These are phyloP conservation scores for Anorthoa munda DNA, from an alignment of 2,888 invertebrate genomes.

Conservation along the genomic window DNA sequence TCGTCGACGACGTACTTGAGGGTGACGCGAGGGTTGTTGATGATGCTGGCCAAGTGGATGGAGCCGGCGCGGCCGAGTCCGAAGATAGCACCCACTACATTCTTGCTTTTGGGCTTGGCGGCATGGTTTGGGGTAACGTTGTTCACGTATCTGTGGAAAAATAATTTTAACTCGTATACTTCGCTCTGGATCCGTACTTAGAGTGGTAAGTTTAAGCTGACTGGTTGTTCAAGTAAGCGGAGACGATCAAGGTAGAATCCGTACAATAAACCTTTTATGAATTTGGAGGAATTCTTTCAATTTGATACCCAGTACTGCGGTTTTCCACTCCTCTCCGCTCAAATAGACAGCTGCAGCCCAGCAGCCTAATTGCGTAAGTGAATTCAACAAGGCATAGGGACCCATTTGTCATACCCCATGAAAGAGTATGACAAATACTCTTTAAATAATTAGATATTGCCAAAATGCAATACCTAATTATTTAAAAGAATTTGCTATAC, in stretches of 20 bases:
- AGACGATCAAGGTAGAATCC: neutral
- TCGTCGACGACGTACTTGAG: slow-evolving; percentile 91
- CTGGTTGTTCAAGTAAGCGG: neutral
- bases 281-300: too few species aligned
- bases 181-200: neutral
- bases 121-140: slow-evolving; percentile 78
- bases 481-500: too few species aligned
- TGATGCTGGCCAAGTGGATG: slow-evolving; percentile 90
- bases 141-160: slow-evolving; percentile 80
- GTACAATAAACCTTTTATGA: neutral
- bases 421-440: too few species aligned
- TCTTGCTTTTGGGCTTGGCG: slow-evolving; percentile 66
- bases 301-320: neutral
- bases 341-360: neutral
- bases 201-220: neutral
- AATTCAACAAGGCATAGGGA: too few species aligned
- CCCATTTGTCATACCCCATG: too few species aligned
- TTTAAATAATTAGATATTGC: too few species aligned
- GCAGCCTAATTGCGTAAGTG: too few species aligned
- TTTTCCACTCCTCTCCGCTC: neutral
- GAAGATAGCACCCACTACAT: slow-evolving; percentile 89
- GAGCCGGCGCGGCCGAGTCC: slow-evolving; percentile 92
- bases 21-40: slow-evolving; percentile 85
- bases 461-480: too few species aligned
- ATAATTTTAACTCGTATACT: neutral